phyloP scores from a whole-genome alignment of 2,797 vertebrate species.

The Notoglanidium macrostoma region DNA sequence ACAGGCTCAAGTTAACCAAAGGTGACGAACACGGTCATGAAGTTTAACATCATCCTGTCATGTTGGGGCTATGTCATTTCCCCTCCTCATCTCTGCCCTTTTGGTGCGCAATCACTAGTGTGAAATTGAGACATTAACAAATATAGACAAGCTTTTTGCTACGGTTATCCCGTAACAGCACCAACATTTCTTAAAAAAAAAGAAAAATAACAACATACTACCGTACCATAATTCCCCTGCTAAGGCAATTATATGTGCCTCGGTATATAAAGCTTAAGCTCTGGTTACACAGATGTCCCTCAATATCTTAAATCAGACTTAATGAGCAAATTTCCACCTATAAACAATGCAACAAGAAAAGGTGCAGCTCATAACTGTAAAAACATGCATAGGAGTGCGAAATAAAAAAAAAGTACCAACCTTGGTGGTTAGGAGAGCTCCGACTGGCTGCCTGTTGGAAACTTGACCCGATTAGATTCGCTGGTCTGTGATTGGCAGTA shows the following conservation, averaged over 20 bases:
- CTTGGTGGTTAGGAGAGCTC: constrained; percentile 83
- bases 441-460: constrained; percentile 79
- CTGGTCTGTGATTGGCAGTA: constrained; percentile 76
- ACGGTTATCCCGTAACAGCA: constrained; percentile 74
- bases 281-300: constrained; percentile 65
- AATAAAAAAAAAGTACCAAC: constrained; percentile 67
- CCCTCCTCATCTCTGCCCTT: neutral
- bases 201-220: neutral
- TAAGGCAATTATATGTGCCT: constrained; percentile 79
- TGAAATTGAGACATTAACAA: constrained; percentile 28
- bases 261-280: constrained; percentile 75
- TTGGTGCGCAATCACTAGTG: constrained; percentile 6
- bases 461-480: constrained; percentile 78
- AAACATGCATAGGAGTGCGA: neutral
- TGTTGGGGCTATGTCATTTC: neutral
- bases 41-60: neutral
- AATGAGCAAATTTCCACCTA: neutral
- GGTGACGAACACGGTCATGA: neutral
- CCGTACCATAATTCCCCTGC: constrained; percentile 70
- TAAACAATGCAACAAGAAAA: neutral
- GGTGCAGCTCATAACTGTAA: neutral
- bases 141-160: constrained; percentile 70
- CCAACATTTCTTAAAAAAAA: constrained; percentile 65
- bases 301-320: neutral
- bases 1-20: neutral